A percentile compares a stretch with the other conserved stretches of the same genome.
Conservation (phyloP, 2,797 vertebrate species). For the Uromys caudimaculatus region DNA sequence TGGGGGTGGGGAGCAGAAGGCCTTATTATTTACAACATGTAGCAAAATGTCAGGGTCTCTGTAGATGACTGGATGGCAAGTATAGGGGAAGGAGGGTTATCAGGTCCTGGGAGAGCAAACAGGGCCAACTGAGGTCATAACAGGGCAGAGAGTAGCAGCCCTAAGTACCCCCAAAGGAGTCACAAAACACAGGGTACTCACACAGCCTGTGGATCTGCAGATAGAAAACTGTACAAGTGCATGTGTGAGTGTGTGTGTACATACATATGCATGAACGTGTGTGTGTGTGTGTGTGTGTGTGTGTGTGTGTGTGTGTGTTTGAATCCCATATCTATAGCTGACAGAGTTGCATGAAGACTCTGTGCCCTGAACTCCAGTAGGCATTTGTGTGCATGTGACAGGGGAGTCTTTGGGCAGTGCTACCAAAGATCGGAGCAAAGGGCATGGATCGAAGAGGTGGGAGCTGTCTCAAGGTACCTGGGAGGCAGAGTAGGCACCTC, state of each 20-base stretch:
- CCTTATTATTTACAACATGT: background rate
- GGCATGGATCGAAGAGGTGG: background rate
- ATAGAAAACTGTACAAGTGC: background rate
- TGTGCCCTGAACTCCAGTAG: background rate
- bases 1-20: background rate
- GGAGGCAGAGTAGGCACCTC: background rate
- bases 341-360: background rate
- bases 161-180: background rate
- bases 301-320: background rate
- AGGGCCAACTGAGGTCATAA: background rate
- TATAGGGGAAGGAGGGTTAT: too few species aligned
- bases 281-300: background rate
- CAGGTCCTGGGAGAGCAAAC: background rate
- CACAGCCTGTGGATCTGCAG: background rate
- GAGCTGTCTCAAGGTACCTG: rapidly evolving
- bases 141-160: background rate
- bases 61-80: background rate
- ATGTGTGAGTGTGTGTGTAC: background rate
- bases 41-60: background rate
- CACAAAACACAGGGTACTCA: background rate
- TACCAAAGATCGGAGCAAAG: background rate
- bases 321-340: background rate
- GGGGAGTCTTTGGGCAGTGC: background rate
- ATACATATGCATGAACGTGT: background rate
- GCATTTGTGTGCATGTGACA: background rate